phyloP scores from a whole-genome alignment of 2,113 vertebrate genomes.

The Poeciliopsis occidentalis region DNA sequence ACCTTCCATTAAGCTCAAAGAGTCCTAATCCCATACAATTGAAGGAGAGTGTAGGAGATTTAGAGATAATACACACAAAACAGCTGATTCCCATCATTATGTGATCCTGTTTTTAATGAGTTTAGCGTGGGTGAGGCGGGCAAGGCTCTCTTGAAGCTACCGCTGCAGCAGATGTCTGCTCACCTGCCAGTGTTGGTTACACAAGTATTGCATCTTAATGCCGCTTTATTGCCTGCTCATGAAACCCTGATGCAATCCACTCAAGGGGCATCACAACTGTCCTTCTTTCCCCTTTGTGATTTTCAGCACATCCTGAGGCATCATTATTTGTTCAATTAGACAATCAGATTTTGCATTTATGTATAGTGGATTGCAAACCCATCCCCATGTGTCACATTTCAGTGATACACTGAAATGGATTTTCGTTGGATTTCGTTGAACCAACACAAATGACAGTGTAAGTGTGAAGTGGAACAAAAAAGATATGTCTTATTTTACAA shows the following conservation, averaged over 20 bases:
- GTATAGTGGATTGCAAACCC: background rate
- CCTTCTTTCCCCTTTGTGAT: constrained; percentile 58
- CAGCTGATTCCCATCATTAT: constrained; percentile 5
- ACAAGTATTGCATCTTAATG: constrained; percentile 50
- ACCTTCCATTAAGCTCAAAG: constrained; percentile 12
- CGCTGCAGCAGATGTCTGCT: constrained; percentile 44
- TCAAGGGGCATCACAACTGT: constrained; percentile 34
- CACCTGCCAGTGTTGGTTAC: constrained; percentile 46
- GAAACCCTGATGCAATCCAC: constrained; percentile 48
- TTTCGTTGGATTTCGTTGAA: background rate
- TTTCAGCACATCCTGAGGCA: constrained; percentile 22
- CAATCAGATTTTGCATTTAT: constrained; percentile 4
- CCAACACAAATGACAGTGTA: background rate
- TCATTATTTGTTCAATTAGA: background rate
- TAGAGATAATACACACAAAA: constrained; percentile 2
- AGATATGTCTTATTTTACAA: background rate
- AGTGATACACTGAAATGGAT: background rate
- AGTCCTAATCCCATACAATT: background rate
- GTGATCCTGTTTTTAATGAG: background rate
- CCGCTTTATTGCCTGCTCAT: constrained; percentile 47
- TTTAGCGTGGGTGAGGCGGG: background rate
- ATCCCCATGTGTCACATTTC: background rate
- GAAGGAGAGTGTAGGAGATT: constrained; percentile 13
- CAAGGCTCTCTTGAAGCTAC: constrained; percentile 13
- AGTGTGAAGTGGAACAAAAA: background rate